Evolutionary conservation across 2,797 vertebrate genomes (phyloP), one percentile per base, ranked within the genome.

Genomic region (Karalla daura): DNA sequence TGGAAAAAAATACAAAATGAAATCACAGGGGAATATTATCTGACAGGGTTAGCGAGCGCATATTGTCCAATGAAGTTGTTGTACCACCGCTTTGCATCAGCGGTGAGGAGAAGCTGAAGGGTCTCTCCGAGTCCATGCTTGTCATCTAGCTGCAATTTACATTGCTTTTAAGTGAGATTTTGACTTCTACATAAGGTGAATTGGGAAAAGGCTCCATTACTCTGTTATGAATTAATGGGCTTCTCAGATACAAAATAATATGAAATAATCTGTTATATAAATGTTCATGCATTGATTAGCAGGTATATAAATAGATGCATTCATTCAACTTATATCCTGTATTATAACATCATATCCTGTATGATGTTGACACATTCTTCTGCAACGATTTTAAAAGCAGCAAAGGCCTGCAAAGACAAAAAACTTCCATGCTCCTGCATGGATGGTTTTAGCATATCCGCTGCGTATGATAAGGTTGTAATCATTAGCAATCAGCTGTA

Each of bases 401-500:
- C 6, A 40, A 25, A 23, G 8, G 6, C 51, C 21, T 23, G 36
- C 39, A 27, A 24, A 41, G 45, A 2, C 9, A 13, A 24, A 10
- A 5, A 10, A 21, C 47, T 32, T 36, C 35, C 1, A 23, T 41
- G 24, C 52, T 63, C n/a, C 21, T 1, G 2, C 21, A n/a, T 13
- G 63, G 21, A 58, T 63, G 21, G 7, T 39, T 61, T 60, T 39
- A 33, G 41, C 35, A 43, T 39, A 58, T 67, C 67, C 11, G 54
- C 15, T 32, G 37, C 43, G 43, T 64, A 50, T 79, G 68, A 85
- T 73, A 70, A 76, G 76, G 58, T 65, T 74, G 61, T 33, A 41
- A 66, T 85, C 58, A 82, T 67, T 43, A 56, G 63, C 64, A 86
- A 84, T 86, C 82, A 84, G 74, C 63, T 24, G 11, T 70, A 70